These are phyloP conservation scores for Saccostrea glomerata DNA, from an alignment of 1,140 invertebrate species.

Conservation along the genomic window DNA sequence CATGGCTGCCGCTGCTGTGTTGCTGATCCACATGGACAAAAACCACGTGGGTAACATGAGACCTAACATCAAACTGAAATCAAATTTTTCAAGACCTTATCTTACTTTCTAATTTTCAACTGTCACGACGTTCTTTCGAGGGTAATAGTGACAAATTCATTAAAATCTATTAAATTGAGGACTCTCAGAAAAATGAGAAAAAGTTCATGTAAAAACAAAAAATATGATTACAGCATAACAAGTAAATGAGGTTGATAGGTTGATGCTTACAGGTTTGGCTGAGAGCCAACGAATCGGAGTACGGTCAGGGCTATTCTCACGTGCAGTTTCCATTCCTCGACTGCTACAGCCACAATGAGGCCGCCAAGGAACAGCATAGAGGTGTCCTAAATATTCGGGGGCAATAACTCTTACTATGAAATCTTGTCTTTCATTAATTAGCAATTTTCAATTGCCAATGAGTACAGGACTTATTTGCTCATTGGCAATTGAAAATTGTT, in stretches of 20 bases:
- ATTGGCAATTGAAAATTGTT: no score
- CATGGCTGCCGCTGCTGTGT: constrained; percentile 77
- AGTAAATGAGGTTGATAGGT: background rate
- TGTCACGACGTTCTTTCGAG: background rate
- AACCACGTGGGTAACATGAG: constrained; percentile 77
- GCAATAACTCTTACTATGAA: background rate
- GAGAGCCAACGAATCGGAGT: constrained; percentile 86
- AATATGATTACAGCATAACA: no score
- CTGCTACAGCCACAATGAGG: constrained; percentile 90
- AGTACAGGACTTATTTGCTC: no score
- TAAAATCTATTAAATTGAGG: no score
- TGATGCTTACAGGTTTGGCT: constrained; percentile 70
- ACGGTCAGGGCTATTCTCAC: constrained; percentile 89
- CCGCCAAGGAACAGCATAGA: constrained; percentile 89
- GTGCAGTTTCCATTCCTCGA: constrained; percentile 92
- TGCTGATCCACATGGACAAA: constrained; percentile 79
- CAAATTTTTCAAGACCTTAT: background rate
- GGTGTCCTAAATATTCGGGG: constrained; percentile 65
- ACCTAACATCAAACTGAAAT: constrained; percentile 69
- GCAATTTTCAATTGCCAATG: no score
- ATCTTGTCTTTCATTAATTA: no score
- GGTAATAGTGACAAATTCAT: no score
- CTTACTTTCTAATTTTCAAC: background rate
- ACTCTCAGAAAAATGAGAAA: no score
- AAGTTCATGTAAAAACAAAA: no score